Evolutionary conservation across 2,113 vertebrate genomes (phyloP), one percentile per base, ranked within the genome.

Genomic region (Paramormyrops kingsleyae): DNA sequence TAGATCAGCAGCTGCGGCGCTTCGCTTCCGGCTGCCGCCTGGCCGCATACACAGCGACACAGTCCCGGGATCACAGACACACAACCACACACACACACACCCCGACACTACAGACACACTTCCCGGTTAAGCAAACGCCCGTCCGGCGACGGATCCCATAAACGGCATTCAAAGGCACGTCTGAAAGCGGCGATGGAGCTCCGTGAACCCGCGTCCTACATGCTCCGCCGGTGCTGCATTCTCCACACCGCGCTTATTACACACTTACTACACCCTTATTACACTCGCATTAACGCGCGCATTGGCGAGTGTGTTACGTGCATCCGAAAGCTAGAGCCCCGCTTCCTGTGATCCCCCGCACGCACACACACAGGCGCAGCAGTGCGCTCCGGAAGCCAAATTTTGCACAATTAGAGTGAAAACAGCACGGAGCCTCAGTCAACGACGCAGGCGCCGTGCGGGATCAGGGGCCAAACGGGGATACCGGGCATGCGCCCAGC

Each of bases 401-500:
- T 89, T 92, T 49, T 84, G 91, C 89, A 92, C 87, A 62, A 88
- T 87, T 91, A 90, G 92, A 87, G 49, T 90, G 91, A 89, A 89
- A 87, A 13, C 91, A 92, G 91, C 91, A 89, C 87, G n/a, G 91
- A 93, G 90, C 89, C 93, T 92, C 80, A 87, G 90, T 92, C 91
- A 89, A 90, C 92, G 93, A 92, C 94, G 91, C 77, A 90, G 92
- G 93, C 94, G 94, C 93, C 89, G 89, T 89, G 91, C 92, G 85
- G 90, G 49, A 50, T 87, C 74, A 89, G 91, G 94, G 94, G 94
- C 94, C 94, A 92, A 91, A 31, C 89, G 87, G 93, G 89, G 91
- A 91, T 86, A 93, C 87, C 93, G 93, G 93, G 94, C 95, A 93
- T 94, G 95, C 94, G 93, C 89, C 1, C 19, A 86, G 1, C 50